phyloP scores from a whole-genome alignment of 64 coral and sea anemone species.

The Pocillopora damicornis region DNA sequence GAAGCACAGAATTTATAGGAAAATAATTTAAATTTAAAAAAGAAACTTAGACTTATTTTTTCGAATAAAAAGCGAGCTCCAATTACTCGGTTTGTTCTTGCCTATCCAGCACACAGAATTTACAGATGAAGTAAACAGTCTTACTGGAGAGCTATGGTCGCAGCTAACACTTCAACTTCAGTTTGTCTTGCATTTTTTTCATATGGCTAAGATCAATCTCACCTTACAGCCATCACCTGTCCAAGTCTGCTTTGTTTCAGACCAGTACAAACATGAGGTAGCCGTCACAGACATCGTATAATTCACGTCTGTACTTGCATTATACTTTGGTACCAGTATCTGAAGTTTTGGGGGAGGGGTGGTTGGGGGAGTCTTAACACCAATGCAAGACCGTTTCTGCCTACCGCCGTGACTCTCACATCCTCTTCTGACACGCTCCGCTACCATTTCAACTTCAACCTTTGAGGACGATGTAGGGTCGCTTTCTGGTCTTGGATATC shows the following conservation, averaged over 20 bases:
- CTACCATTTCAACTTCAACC: neutral
- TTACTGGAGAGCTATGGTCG: too few relatives aligned
- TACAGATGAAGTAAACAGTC: neutral
- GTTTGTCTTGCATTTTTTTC: neutral
- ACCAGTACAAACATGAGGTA: slow-evolving; percentile 76
- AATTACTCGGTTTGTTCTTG: neutral
- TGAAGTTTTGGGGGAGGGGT: slow-evolving; percentile 62
- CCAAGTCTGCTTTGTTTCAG: slow-evolving; percentile 55
- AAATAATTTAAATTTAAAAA: too few relatives aligned
- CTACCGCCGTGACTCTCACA: slow-evolving; percentile 59
- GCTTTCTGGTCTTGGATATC: slow-evolving; percentile 14
- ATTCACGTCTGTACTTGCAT: slow-evolving; percentile 69
- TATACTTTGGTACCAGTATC: slow-evolving; percentile 51
- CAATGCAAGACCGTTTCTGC: slow-evolving; percentile 71
- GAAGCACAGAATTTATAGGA: too few relatives aligned
- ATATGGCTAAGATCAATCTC: neutral
- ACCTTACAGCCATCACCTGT: slow-evolving; percentile 80
- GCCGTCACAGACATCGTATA: slow-evolving; percentile 76
- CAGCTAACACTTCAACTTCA: too few relatives aligned
- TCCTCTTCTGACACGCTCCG: slow-evolving; percentile 42
- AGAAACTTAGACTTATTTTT: too few relatives aligned
- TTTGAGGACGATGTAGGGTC: neutral
- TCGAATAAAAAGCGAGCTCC: too few relatives aligned
- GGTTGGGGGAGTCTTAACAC: slow-evolving; percentile 82
- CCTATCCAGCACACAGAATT: neutral